Conservation (phyloP, 2,797 vertebrate species). For the Platalea minor region DNA sequence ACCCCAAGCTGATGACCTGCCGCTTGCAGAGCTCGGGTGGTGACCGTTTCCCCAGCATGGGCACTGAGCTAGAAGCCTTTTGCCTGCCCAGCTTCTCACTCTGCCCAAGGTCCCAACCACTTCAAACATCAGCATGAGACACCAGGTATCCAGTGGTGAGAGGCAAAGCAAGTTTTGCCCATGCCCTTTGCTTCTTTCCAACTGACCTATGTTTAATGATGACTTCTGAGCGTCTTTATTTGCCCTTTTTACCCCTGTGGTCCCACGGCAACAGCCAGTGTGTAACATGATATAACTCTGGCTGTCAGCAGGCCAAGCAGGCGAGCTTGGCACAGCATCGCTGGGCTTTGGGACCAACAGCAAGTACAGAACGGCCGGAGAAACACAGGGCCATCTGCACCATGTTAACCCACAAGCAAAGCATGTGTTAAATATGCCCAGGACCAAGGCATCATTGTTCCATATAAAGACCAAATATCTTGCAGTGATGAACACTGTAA, state of each 20-base stretch:
- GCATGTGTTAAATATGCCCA: background rate
- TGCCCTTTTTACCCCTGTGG: background rate
- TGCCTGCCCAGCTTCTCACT: background rate
- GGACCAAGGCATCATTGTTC: background rate
- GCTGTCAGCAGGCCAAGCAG: background rate
- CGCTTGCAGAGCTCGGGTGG: background rate
- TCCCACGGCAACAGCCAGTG: background rate
- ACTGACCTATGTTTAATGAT: background rate
- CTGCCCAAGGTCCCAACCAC: background rate
- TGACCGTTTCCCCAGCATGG: background rate
- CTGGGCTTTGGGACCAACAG: constrained; percentile 17
- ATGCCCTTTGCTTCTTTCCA: background rate
- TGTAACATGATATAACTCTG: background rate
- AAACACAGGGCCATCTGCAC: background rate
- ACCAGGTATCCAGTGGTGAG: background rate
- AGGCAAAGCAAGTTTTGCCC: background rate
- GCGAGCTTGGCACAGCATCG: background rate
- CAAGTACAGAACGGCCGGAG: background rate
- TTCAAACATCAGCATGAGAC: constrained; percentile 12
- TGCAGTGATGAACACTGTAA: background rate
- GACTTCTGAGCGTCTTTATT: background rate
- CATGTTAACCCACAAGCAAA: background rate
- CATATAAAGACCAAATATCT: background rate
- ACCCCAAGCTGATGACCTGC: background rate
- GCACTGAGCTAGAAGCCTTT: background rate